Evolutionary conservation across 2,888 invertebrate genomes (phyloP), one percentile per base, ranked within the genome.

Genomic region (Agrotis exclamationis): DNA sequence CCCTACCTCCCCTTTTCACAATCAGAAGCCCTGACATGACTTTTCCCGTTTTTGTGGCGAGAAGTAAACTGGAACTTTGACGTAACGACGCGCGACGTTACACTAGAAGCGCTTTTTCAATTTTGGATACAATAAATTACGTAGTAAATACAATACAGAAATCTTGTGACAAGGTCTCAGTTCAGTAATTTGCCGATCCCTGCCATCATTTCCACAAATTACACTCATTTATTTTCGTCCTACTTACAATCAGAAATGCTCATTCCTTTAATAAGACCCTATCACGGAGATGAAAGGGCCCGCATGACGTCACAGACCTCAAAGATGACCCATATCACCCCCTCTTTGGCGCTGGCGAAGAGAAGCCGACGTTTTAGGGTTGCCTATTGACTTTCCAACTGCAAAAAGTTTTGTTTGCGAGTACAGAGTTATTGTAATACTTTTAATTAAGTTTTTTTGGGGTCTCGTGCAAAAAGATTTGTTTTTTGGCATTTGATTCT

Each of bases 241-340:
- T 20, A 39, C n/a, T 22, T 13, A 68, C 45, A 76, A 64, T 63
- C 39, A 47, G 54, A 24, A 33, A 28, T 44, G n/a, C 54, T 51
- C 50, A 39, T 44, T 64, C 16, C 22, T 60, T 58, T 65, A 70
- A 66, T 56, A 54, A 63, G 54, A 47, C 33, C 47, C 44, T 51
- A 58, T 80, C 60, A 50, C 7, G 13, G 13, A 70, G 58, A 70
- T 78, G 62, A 81, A 81, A 69, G 76, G 80, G 54, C 39, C 22
- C 14, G 24, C 28, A 51, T 81, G 57, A 81, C 82, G 70, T 63
- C 82, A 65, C n/a, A n/a, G 44, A 0, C 48, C 54, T 59, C 82
- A 81, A 76, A 78, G 77, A 50, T 53, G 82, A 76, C 82, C 82
- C 65, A 78, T 57, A 66, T 63, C 24, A n/a, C 39, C 5, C 50